Conservation (phyloP, 2,888 invertebrate species). For the Idaea biselata region DNA sequence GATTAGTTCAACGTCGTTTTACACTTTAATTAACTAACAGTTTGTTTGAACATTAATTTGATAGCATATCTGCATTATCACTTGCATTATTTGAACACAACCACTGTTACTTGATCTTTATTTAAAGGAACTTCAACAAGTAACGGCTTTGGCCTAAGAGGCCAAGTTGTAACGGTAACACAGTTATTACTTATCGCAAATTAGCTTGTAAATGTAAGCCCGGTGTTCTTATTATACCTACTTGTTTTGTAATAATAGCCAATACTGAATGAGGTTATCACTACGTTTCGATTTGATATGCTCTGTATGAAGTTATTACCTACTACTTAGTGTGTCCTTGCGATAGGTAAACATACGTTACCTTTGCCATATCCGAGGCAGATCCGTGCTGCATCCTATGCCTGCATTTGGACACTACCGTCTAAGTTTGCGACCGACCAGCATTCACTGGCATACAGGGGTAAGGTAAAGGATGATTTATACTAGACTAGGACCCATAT, state of each 20-base stretch:
- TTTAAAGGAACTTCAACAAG: not conserved
- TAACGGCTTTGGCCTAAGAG: not conserved
- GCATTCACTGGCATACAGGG: too few relatives aligned
- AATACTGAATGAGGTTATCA: not conserved
- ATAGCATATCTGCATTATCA: constrained; percentile 27
- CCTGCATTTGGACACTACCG: too few relatives aligned
- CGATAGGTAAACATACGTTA: too few relatives aligned
- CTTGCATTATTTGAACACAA: constrained; percentile 17
- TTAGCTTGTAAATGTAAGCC: constrained; percentile 1
- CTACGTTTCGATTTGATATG: not conserved
- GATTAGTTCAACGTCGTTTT: not conserved
- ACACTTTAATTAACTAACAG: not conserved
- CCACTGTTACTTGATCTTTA: not conserved
- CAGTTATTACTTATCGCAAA: constrained; percentile 10
- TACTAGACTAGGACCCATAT: too few relatives aligned
- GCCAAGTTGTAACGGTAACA: constrained; percentile 16
- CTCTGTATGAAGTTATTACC: not conserved
- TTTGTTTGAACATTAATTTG: constrained; percentile 18
- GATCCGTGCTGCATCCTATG: too few relatives aligned
- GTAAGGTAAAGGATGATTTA: too few relatives aligned
- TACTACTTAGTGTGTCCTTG: not conserved
- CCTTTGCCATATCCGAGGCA: too few relatives aligned
- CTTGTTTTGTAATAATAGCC: not conserved
- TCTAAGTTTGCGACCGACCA: too few relatives aligned
- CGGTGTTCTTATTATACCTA: not conserved